These are phyloP conservation scores for Idaea straminata DNA, from an alignment of 2,888 invertebrate species.

Conservation along the genomic window DNA sequence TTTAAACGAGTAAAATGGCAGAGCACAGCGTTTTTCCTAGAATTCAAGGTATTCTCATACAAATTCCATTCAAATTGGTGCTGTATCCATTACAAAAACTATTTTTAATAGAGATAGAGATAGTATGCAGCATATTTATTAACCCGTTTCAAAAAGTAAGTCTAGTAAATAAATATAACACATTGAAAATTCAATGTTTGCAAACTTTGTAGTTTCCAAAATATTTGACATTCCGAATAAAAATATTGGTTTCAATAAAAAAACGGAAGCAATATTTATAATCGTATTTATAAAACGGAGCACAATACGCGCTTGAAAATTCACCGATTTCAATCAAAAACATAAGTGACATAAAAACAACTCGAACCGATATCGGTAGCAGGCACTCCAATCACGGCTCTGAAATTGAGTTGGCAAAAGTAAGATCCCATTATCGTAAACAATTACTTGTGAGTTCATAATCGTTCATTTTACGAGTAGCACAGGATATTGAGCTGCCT, in stretches of 20 bases:
- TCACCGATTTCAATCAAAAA: background rate
- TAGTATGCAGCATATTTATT: no score
- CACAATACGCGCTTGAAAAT: background rate
- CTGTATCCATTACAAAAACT: no score
- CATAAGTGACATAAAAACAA: conserved; percentile 1
- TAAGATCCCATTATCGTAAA: conserved; percentile 38
- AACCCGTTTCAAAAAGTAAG: no score
- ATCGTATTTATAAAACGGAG: background rate
- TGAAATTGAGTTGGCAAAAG: conserved; percentile 22
- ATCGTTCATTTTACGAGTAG: conserved; percentile 44
- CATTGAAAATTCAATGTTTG: background rate
- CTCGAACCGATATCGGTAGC: conserved; percentile 1
- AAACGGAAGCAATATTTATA: background rate
- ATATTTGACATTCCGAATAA: conserved; percentile 25
- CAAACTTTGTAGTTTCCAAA: no score
- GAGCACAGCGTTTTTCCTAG: no score
- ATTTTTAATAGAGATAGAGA: no score
- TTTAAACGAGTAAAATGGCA: no score
- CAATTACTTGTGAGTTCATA: conserved; percentile 48
- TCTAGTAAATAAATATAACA: no score
- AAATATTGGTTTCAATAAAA: conserved; percentile 24
- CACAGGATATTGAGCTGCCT: conserved; percentile 59
- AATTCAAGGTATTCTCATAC: no score
- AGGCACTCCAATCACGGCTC: conserved; percentile 9
- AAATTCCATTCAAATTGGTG: no score